These are phyloP conservation scores for Xanthia togata DNA, from an alignment of 2,888 invertebrate species.

Conservation along the genomic window DNA sequence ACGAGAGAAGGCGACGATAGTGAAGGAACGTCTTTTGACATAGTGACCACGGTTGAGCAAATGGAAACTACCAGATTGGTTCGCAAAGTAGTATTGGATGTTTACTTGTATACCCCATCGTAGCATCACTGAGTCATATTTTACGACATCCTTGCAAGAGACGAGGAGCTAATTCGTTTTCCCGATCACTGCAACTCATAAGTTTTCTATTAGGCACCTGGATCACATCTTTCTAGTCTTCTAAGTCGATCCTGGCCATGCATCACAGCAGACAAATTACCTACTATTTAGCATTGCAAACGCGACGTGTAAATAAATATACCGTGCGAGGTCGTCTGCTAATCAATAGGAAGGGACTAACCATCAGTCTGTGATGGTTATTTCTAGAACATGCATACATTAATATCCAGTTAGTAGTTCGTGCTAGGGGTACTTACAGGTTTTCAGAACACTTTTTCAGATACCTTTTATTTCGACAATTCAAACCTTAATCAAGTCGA, in stretches of 20 bases:
- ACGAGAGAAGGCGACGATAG: too few relatives aligned
- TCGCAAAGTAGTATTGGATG: neutral
- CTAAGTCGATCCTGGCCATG: neutral
- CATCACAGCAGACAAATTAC: neutral
- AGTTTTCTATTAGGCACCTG: neutral
- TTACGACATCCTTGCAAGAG: constrained; percentile 19
- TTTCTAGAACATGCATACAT: constrained; percentile 26
- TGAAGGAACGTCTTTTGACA: neutral
- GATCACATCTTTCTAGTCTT: neutral
- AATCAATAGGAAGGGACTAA: constrained; percentile 27
- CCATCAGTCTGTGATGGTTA: neutral
- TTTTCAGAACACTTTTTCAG: neutral
- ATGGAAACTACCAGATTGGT: neutral
- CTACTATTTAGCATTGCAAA: constrained; percentile 21
- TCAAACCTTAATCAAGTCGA: neutral
- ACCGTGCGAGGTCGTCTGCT: constrained; percentile 22
- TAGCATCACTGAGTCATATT: neutral
- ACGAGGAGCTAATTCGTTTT: neutral
- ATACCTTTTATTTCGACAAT: neutral
- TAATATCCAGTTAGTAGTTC: neutral
- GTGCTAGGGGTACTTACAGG: neutral
- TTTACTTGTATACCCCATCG: neutral
- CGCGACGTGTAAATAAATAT: constrained; percentile 33
- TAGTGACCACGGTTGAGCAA: neutral
- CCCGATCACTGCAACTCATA: constrained; percentile 10